A percentile compares a stretch with the other conserved stretches of the same genome.
These are phyloP conservation scores for Cylloceria caligata DNA, from an alignment of 2,888 invertebrate genomes.

Conservation along the genomic window DNA sequence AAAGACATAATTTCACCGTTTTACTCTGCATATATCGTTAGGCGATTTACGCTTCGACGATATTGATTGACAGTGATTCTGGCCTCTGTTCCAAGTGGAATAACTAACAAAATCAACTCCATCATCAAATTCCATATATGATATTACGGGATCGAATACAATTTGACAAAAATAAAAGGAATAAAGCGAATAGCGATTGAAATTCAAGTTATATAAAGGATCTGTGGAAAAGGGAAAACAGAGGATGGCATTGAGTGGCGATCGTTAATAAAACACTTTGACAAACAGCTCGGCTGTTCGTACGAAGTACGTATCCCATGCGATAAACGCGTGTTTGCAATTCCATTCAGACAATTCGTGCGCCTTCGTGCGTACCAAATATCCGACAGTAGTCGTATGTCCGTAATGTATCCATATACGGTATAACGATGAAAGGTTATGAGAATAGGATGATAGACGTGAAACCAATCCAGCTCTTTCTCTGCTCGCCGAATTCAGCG, in stretches of 20 bases:
- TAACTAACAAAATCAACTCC: neutral
- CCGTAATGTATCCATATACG: constrained; percentile 11
- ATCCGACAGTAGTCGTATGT: constrained; percentile 21
- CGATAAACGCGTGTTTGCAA: constrained; percentile 43
- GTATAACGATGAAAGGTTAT: constrained; percentile 46
- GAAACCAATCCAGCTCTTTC: constrained; percentile 51
- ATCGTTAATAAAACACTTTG: constrained; percentile 35
- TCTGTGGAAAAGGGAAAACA: neutral
- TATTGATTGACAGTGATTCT: neutral
- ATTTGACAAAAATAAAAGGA: neutral
- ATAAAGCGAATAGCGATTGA: constrained; percentile 2
- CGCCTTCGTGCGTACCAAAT: constrained; percentile 24
- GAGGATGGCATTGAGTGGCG: neutral
- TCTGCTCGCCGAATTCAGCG: constrained; percentile 37
- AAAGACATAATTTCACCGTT: too few relatives aligned
- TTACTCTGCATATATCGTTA: neutral
- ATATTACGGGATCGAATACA: neutral
- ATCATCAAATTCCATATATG: neutral
- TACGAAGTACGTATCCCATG: neutral
- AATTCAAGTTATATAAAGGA: neutral
- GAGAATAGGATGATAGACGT: constrained; percentile 41
- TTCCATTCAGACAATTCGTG: constrained; percentile 40
- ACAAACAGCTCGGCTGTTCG: constrained; percentile 20
- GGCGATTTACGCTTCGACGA: neutral
- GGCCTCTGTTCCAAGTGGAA: neutral